Conservation (phyloP, 2,888 invertebrate species). For the Agrochola litura region DNA sequence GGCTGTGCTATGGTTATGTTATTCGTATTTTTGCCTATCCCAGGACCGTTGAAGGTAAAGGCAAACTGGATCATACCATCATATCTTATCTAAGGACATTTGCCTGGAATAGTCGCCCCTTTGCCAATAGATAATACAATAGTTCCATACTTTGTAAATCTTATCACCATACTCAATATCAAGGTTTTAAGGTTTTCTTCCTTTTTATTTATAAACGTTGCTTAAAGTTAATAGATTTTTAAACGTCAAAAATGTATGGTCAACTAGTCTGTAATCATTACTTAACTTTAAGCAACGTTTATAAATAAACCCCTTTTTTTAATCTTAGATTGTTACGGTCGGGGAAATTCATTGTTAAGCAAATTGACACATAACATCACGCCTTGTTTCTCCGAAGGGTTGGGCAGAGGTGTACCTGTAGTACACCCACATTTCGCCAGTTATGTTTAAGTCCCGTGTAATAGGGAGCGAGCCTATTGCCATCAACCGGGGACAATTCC, state of each 20-base stretch:
- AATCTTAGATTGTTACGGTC: neutral
- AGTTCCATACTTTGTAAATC: neutral
- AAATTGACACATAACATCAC: neutral
- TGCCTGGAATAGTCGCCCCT: neutral
- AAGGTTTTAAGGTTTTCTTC: neutral
- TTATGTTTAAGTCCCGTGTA: no score
- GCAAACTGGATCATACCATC: neutral
- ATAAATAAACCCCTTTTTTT: neutral
- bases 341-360: neutral
- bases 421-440: no score
- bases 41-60: neutral
- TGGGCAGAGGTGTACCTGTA: no score
- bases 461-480: no score
- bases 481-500: no score
- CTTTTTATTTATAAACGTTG: neutral
- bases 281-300: neutral
- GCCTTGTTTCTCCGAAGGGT: no score
- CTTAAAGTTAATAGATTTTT: neutral
- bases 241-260: no score
- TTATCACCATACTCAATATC: neutral
- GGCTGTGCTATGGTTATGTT: no score
- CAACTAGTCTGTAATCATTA: no score
- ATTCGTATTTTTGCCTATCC: constrained; percentile 9
- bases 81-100: constrained; percentile 2
- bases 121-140: neutral